phyloP scores from a whole-genome alignment of 2,113 vertebrate genomes.

The Acrocephalus arundinaceus region DNA sequence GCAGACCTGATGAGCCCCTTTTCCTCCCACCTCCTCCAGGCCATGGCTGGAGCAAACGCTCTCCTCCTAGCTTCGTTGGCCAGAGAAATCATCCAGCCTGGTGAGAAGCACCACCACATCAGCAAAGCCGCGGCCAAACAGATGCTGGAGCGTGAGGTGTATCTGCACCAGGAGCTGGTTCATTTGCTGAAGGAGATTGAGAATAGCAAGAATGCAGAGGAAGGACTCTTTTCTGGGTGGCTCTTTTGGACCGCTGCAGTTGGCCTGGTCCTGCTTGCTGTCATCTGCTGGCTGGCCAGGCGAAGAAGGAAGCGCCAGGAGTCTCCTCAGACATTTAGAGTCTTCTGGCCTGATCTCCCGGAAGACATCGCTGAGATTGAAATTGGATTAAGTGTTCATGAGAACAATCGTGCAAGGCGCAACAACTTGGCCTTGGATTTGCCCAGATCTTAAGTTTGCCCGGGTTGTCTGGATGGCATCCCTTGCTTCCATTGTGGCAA shows the following conservation, averaged over 20 bases:
- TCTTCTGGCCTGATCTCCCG: neutral
- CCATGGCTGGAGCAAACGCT: neutral
- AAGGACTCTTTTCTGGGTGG: neutral
- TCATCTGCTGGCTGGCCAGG: neutral
- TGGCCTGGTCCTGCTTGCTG: neutral
- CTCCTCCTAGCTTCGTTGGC: neutral
- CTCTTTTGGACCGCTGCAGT: neutral
- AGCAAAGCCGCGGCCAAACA: neutral
- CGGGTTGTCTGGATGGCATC: neutral
- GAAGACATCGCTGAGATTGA: neutral
- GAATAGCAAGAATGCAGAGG: neutral
- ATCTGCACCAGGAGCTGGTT: neutral
- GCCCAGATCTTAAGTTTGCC: neutral
- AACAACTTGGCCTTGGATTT: neutral
- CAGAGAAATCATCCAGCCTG: neutral
- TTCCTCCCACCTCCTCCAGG: neutral
- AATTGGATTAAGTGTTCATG: neutral
- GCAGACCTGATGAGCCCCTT: neutral
- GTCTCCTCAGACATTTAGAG: fast-evolving
- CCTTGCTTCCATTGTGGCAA: neutral
- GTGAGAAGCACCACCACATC: neutral
- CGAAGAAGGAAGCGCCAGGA: neutral
- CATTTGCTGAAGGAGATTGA: neutral
- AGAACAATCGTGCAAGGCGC: neutral
- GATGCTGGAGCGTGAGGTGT: neutral